Evolutionary conservation across 2,797 vertebrate genomes (phyloP), one percentile per base, ranked within the genome.

Genomic region (Clarias platycephalus): DNA sequence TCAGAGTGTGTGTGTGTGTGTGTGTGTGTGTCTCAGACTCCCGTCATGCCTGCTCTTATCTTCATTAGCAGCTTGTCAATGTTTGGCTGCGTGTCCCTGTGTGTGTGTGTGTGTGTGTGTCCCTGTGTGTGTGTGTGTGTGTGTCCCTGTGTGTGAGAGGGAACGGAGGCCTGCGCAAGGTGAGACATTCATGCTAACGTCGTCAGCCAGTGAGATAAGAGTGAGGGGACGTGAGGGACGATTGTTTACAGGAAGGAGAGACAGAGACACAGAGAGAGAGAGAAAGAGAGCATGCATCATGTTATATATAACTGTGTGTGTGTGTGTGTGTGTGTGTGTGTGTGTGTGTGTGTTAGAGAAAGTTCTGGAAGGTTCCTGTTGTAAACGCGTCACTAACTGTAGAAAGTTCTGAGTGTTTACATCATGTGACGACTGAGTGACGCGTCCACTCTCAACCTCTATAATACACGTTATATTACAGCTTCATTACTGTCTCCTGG

Each of bases 151-250:
- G 83, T 53, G 44, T 18, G 72, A 18, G n/a, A 8, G 37, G 60
- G 26, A 62, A 44, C 13, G 44, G 67, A 64, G 78, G 78, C 74
- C 74, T 83, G n/a, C n/a, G 5, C 12, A 18, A 67, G 71, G 64
- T 81, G 55, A 84, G 68, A 34, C 44, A 10, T 83, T 20, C 83
- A 34, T 55, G 62, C 64, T 37, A 13, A 49, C 70, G 16, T 26
- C 28, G 24, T 68, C 83, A 80, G 58, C 87, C 85, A 62, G 57
- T 22, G 64, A 90, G 88, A 89, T 89, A 90, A 88, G 84, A 1
- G 31, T 37, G 55, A 60, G 75, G 55, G 34, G 72, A 76, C 34
- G 37, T n/a, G 58, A 78, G 31, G 58, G 58, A 20, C 4, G 24
- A 28, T 57, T 57, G 57, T 76, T 76, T 12, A 57, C 26, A 12